These are phyloP conservation scores for Gallinago nigripennis DNA, from an alignment of 2,797 vertebrate species.

Conservation along the genomic window DNA sequence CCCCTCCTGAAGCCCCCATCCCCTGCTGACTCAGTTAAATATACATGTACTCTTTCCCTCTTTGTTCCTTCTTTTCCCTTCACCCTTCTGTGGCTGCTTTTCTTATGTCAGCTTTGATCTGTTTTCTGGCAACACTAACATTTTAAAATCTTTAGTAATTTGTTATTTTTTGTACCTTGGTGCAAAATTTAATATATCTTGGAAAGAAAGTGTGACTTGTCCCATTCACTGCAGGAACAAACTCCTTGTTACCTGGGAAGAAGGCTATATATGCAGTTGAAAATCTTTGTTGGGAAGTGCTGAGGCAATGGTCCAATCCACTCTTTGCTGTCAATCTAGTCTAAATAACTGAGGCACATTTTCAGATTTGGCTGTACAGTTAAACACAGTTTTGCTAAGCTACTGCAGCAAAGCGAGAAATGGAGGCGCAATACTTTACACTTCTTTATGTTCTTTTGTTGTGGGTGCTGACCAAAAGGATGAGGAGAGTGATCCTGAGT, in stretches of 20 bases:
- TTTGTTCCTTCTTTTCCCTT: slow-evolving; percentile 13
- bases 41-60: background rate
- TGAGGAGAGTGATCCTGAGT: background rate
- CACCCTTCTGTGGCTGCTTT: background rate
- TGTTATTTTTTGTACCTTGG: background rate
- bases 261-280: background rate
- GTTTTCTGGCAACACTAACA: background rate
- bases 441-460: background rate
- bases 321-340: background rate
- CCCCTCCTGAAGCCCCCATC: background rate
- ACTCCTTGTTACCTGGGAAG: background rate
- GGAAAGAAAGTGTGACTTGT: background rate
- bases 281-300: background rate
- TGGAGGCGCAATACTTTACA: background rate
- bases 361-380: background rate
- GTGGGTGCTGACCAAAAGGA: background rate
- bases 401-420: background rate
- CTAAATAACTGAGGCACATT: background rate
- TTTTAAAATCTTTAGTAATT: background rate
- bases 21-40: slow-evolving; percentile 5
- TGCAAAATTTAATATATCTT: background rate
- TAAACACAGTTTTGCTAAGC: background rate
- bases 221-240: background rate
- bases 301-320: background rate
- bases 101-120: slow-evolving; percentile 9